Percentiles rank a stretch among this genome's conserved stretches.
phyloP scores from a whole-genome alignment of 1,140 invertebrate species.

The Drosophila malerkotliana region DNA sequence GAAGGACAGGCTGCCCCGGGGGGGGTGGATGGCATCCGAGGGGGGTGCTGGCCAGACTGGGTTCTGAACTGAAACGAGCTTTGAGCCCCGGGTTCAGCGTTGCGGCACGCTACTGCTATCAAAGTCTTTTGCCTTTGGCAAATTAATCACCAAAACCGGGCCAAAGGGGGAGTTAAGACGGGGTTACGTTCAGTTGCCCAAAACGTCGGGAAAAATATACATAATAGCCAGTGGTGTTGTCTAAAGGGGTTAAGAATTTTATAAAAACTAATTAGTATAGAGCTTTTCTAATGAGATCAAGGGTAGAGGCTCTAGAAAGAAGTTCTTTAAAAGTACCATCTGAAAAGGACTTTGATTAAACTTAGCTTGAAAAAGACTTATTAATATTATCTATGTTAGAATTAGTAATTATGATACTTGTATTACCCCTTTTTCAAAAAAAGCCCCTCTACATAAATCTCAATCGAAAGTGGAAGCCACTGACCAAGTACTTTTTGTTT shows the following conservation, averaged over 20 bases:
- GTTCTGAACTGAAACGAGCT: conserved; percentile 30
- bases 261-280: neutral
- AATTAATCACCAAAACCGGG: conserved; percentile 67
- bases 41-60: conserved; percentile 1
- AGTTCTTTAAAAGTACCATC: neutral
- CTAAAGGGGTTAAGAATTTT: conserved; percentile 5
- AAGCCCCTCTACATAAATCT: neutral
- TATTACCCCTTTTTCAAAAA: neutral
- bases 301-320: too few species aligned
- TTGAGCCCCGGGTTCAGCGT: conserved; percentile 39
- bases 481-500: conserved; percentile 1
- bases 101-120: conserved; percentile 78
- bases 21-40: neutral
- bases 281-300: neutral
- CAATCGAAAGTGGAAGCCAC: conserved; percentile 1
- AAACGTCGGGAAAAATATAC: conserved; percentile 51
- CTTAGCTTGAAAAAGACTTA: too few species aligned
- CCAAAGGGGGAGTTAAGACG: conserved; percentile 25
- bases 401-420: too few species aligned
- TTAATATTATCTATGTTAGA: too few species aligned
- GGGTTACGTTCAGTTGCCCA: conserved; percentile 48
- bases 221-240: conserved; percentile 26
- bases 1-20: conserved; percentile 27
- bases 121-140: conserved; percentile 79
- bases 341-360: neutral